Conservation (phyloP, 2,797 vertebrate species). For the Oreochromis mossambicus region DNA sequence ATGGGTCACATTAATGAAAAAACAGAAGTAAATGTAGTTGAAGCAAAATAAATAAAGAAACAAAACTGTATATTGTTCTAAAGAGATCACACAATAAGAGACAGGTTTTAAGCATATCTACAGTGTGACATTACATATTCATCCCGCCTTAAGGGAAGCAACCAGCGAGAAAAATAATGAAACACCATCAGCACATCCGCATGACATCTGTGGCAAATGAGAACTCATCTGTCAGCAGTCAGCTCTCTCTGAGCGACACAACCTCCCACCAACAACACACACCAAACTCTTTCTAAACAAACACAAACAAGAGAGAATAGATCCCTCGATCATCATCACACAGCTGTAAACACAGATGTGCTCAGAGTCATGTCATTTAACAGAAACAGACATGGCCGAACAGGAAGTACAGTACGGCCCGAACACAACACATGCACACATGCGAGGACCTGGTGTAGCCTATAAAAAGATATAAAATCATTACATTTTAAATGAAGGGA, state of each 20-base stretch:
- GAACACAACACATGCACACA: not conserved
- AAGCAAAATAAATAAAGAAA: not conserved
- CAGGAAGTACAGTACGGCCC: slow-evolving; percentile 24
- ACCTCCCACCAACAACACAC: slow-evolving; percentile 32
- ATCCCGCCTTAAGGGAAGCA: not conserved
- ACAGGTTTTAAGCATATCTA: not conserved
- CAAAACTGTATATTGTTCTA: not conserved
- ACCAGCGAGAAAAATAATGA: not conserved
- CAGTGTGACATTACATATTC: not conserved
- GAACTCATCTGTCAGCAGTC: slow-evolving; percentile 38
- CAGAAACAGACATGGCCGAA: slow-evolving; percentile 10
- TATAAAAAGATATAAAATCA: not conserved
- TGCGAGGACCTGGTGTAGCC: not conserved
- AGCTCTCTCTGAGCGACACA: slow-evolving; percentile 16
- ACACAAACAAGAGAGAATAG: slow-evolving; percentile 32
- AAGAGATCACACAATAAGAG: not conserved
- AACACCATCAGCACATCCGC: not conserved
- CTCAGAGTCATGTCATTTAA: slow-evolving; percentile 17
- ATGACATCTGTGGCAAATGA: slow-evolving; percentile 5
- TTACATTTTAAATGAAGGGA: not conserved
- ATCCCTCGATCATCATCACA: slow-evolving; percentile 50
- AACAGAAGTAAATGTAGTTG: not conserved
- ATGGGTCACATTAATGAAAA: not conserved
- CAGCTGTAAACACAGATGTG: slow-evolving; percentile 69
- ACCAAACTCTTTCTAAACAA: slow-evolving; percentile 51